A percentile compares a stretch with the other conserved stretches of the same genome.
These are phyloP conservation scores for Drosophila longiperda DNA, from an alignment of 2,888 invertebrate genomes.

Conservation along the genomic window DNA sequence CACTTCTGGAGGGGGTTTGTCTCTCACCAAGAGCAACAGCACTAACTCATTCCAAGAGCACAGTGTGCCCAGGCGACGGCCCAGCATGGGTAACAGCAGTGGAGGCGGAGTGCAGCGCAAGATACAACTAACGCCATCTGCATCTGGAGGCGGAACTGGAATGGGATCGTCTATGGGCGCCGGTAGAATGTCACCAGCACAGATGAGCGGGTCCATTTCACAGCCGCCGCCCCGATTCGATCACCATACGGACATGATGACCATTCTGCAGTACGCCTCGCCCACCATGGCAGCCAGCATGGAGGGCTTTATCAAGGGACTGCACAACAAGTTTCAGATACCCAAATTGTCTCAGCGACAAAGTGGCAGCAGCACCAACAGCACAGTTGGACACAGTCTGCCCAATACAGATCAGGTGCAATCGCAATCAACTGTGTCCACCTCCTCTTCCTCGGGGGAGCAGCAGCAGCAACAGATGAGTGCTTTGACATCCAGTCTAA, in stretches of 20 bases:
- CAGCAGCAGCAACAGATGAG: slow-evolving; percentile 29
- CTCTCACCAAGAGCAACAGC: slow-evolving; percentile 83
- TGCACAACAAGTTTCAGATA: slow-evolving; percentile 94
- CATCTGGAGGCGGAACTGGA: slow-evolving; percentile 30
- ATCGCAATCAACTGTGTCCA: slow-evolving; percentile 14
- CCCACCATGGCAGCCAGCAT: slow-evolving; percentile 87
- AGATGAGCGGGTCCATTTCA: slow-evolving; percentile 69
- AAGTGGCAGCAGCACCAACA: slow-evolving; percentile 29
- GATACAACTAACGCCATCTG: slow-evolving; percentile 6
- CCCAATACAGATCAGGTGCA: slow-evolving; percentile 34
- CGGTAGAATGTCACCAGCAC: slow-evolving; percentile 60
- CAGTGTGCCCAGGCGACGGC: slow-evolving; percentile 54
- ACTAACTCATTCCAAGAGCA: slow-evolving; percentile 81
- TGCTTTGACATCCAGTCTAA: slow-evolving; percentile 15
- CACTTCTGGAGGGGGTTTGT: slow-evolving; percentile 60
- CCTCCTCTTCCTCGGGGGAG: slow-evolving; percentile 30
- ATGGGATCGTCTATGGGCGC: slow-evolving; percentile 11
- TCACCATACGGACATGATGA: slow-evolving; percentile 84
- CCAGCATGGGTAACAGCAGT: slow-evolving; percentile 62
- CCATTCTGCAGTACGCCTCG: slow-evolving; percentile 87
- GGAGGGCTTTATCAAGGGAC: slow-evolving; percentile 91
- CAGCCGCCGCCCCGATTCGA: slow-evolving; percentile 80
- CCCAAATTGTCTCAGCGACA: slow-evolving; percentile 90
- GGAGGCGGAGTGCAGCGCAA: slow-evolving; percentile 51
- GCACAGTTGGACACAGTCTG: slow-evolving; percentile 26